phyloP scores from a whole-genome alignment of 2,888 invertebrate genomes.

The Drosophila borborema region DNA sequence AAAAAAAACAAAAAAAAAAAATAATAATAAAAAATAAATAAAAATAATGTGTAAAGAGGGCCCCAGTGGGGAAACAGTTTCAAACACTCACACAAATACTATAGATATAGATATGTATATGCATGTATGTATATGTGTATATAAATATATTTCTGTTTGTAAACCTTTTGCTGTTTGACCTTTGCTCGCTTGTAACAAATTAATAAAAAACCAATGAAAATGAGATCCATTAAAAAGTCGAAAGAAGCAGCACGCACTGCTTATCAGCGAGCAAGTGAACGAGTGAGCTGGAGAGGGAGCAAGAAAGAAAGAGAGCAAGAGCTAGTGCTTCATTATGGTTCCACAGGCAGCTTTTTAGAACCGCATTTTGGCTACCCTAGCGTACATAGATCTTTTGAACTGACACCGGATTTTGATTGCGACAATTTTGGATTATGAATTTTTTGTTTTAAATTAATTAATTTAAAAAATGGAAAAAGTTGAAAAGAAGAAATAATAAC shows the following conservation, averaged over 20 bases:
- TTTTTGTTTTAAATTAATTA: slow-evolving; percentile 39
- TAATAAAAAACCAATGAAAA: slow-evolving; percentile 57
- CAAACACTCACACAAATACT: neutral
- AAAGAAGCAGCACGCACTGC: slow-evolving; percentile 16
- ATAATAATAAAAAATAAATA: slow-evolving; percentile 29
- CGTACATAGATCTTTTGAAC: slow-evolving; percentile 9
- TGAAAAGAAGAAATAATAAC: neutral
- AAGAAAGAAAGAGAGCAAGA: neutral
- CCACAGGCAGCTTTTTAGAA: neutral
- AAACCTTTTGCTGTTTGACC: slow-evolving; percentile 49
- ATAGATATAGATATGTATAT: neutral
- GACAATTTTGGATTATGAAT: slow-evolving; percentile 30
- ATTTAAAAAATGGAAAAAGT: slow-evolving; percentile 18
- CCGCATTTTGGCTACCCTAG: slow-evolving; percentile 1
- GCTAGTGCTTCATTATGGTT: neutral
- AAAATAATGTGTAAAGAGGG: slow-evolving; percentile 15
- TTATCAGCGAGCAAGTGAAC: neutral
- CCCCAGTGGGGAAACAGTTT: slow-evolving; percentile 10
- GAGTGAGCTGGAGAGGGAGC: neutral
- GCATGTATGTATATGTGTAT: neutral
- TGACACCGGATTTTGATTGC: slow-evolving; percentile 66
- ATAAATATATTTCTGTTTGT: slow-evolving; percentile 2
- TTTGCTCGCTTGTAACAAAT: slow-evolving; percentile 53
- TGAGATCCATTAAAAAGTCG: slow-evolving; percentile 28
- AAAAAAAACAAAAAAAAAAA: too few species aligned